Evolutionary conservation across 2,888 invertebrate genomes (phyloP).

Genomic region (Ophioninae sp.): DNA sequence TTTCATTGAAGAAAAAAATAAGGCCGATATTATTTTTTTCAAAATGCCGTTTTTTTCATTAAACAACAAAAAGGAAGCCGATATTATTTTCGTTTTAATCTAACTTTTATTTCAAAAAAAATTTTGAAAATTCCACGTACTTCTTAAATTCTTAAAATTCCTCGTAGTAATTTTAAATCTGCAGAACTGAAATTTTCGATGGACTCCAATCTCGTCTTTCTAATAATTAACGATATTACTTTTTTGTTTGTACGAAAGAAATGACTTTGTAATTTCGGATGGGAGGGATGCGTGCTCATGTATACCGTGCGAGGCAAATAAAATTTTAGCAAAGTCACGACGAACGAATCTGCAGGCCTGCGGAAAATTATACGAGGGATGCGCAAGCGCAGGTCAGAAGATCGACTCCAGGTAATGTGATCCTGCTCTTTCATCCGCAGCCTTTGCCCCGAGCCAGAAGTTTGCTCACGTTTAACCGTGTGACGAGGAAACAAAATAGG

Average conservation of each 20-base stretch:
- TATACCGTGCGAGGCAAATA: not conserved
- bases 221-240: conserved; percentile 17
- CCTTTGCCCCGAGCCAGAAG: conserved; percentile 34
- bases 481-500: not conserved
- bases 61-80: too few relatives aligned
- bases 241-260: conserved; percentile 38
- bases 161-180: not conserved
- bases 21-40: too few relatives aligned
- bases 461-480: conserved; percentile 33
- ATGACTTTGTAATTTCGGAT: conserved; percentile 16
- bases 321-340: conserved; percentile 48
- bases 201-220: too few relatives aligned
- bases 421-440: conserved; percentile 48
- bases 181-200: not conserved
- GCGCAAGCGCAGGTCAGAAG: conserved; percentile 14
- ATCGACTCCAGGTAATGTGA: conserved; percentile 41
- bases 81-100: not conserved
- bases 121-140: not conserved
- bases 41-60: too few relatives aligned
- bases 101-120: not conserved
- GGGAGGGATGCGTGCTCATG: not conserved
- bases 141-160: not conserved
- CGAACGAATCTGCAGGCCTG: conserved; percentile 1
- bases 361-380: conserved; percentile 15
- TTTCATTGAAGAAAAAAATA: too few relatives aligned